Percentiles rank a stretch among this genome's conserved stretches.
Evolutionary conservation across 2,113 vertebrate species (phyloP).

Genomic region (Gavia stellata): DNA sequence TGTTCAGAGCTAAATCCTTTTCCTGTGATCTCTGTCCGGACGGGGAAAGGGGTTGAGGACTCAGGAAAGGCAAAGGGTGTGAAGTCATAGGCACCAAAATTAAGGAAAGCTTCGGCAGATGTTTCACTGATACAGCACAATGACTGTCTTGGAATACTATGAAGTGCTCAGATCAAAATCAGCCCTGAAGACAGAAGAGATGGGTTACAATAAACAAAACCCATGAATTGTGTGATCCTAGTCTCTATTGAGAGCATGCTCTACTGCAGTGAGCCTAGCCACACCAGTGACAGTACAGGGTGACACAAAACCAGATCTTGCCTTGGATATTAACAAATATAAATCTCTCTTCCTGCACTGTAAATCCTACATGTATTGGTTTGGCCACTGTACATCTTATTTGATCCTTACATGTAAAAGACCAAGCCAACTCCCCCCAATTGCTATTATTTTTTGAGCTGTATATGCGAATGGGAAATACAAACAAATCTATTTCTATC

Average conservation of each 20-base stretch:
- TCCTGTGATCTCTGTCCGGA: neutral
- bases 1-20: neutral
- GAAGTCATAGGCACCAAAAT: neutral
- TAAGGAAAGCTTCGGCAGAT: neutral
- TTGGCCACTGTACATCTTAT: neutral
- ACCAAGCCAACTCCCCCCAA: rapidly evolving
- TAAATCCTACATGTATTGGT: neutral
- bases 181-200: neutral
- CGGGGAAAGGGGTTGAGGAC: neutral
- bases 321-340: neutral
- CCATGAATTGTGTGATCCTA: neutral
- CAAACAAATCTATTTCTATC: neutral
- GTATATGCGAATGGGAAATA: neutral
- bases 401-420: neutral
- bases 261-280: neutral
- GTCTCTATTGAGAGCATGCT: rapidly evolving
- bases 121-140: neutral
- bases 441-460: neutral
- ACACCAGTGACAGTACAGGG: neutral
- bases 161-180: neutral
- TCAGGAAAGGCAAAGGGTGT: neutral
- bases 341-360: neutral
- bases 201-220: neutral
- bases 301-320: neutral
- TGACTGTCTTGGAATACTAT: neutral